Percentiles rank a stretch among this genome's conserved stretches.
Conservation (phyloP, 2,113 vertebrate species). For the Phasianus colchicus region DNA sequence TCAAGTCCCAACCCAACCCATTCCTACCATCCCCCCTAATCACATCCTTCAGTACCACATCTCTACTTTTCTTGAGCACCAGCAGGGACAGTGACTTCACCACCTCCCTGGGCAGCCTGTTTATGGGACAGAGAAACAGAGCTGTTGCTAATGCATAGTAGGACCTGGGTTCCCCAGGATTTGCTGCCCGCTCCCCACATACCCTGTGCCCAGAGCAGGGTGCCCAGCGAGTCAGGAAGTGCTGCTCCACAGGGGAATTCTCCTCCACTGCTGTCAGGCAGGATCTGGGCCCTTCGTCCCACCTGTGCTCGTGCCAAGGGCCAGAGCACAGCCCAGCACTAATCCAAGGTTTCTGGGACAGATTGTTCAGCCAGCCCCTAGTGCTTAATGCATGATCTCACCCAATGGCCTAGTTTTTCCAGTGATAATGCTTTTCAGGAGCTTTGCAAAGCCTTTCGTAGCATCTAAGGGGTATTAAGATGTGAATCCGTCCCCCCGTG, state of each 20-base stretch:
- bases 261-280: neutral
- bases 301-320: conserved; percentile 53
- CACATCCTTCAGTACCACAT: too few species aligned
- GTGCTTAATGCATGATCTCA: conserved; percentile 65
- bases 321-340: conserved; percentile 45
- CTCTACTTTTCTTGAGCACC: too few species aligned
- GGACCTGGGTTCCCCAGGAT: neutral
- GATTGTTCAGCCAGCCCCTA: conserved; percentile 67
- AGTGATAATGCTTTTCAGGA: conserved; percentile 64
- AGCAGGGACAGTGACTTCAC: too few species aligned
- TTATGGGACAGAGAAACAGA: neutral
- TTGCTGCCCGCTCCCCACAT: neutral
- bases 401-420: conserved; percentile 66
- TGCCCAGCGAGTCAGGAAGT: neutral
- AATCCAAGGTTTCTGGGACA: conserved; percentile 65
- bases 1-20: too few species aligned
- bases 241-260: conserved; percentile 8
- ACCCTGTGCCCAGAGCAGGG: accelerated
- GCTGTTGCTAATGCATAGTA: neutral
- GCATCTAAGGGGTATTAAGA: neutral
- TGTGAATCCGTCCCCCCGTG: neutral
- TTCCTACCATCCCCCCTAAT: too few species aligned
- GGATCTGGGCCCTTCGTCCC: conserved; percentile 4
- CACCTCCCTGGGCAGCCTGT: too few species aligned
- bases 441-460: conserved; percentile 25